Evolutionary conservation across 2,797 vertebrate genomes (phyloP).

Genomic region (Oreochromis grahami): DNA sequence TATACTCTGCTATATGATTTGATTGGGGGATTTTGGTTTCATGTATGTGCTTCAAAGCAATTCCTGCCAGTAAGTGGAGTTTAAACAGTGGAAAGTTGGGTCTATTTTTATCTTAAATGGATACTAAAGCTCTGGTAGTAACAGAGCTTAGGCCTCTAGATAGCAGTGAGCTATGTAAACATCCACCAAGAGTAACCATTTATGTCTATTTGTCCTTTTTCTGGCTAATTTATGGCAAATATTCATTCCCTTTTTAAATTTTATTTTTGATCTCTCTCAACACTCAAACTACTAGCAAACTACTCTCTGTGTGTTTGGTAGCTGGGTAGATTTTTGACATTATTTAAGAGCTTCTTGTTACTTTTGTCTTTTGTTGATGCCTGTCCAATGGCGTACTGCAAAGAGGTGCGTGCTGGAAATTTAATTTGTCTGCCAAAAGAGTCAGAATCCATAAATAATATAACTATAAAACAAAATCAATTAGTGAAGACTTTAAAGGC

Average conservation of each 20-base stretch:
- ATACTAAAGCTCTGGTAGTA: neutral
- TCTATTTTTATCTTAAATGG: neutral
- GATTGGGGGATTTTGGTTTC: neutral
- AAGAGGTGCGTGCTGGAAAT: neutral
- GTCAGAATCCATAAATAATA: neutral
- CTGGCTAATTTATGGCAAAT: neutral
- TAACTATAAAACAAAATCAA: neutral
- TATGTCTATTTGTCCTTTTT: neutral
- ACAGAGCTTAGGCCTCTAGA: neutral
- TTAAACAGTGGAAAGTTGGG: neutral
- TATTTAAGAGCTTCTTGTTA: neutral
- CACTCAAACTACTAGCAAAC: neutral
- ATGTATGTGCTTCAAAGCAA: neutral
- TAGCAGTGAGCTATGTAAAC: neutral
- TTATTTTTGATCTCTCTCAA: neutral
- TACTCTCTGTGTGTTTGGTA: accelerated
- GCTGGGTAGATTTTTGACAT: neutral
- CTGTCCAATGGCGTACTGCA: neutral
- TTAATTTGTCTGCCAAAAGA: neutral
- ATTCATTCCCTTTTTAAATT: neutral
- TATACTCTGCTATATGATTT: neutral
- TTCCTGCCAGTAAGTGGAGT: neutral
- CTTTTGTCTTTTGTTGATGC: neutral
- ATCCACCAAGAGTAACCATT: neutral
- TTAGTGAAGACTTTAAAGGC: neutral